Percentiles rank a stretch among this genome's conserved stretches.
phyloP scores from a whole-genome alignment of 2,113 vertebrate genomes.

The Epinephelus lanceolatus region DNA sequence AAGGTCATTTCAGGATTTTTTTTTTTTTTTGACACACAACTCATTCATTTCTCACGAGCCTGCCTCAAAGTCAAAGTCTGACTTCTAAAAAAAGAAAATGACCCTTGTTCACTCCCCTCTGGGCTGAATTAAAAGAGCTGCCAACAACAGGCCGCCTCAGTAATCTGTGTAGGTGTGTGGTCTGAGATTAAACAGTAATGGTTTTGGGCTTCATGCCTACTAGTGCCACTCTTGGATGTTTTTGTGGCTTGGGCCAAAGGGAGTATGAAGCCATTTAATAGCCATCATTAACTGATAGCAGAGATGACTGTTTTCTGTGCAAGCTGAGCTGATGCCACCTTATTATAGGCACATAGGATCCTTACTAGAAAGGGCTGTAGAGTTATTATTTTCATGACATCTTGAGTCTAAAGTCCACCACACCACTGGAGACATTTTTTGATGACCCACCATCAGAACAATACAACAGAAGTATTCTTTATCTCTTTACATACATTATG shows the following conservation, averaged over 20 bases:
- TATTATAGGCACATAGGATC: background rate
- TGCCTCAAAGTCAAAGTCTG: conserved; percentile 45
- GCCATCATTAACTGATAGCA: conserved; percentile 20
- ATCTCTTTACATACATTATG: background rate
- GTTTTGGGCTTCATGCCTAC: conserved; percentile 33
- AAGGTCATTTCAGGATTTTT: background rate
- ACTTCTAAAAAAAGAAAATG: conserved; percentile 19
- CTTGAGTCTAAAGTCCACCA: background rate
- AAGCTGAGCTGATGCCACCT: background rate
- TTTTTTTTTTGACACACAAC: background rate
- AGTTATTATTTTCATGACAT: background rate
- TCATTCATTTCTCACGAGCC: background rate
- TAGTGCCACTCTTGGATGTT: background rate
- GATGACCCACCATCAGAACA: background rate
- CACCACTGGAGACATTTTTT: background rate
- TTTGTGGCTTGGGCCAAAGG: conserved; percentile 25
- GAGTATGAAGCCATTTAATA: conserved; percentile 29
- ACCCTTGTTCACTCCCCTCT: conserved; percentile 6
- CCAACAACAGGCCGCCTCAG: conserved; percentile 5
- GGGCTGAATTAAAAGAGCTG: background rate
- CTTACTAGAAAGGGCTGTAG: background rate
- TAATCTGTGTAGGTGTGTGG: conserved; percentile 54
- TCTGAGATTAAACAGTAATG: conserved; percentile 54
- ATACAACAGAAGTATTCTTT: background rate
- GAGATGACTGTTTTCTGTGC: conserved; percentile 12